A percentile compares a stretch with the other conserved stretches of the same genome.
phyloP scores from a whole-genome alignment of 1,140 invertebrate genomes.

The Armadillidium nasatum region DNA sequence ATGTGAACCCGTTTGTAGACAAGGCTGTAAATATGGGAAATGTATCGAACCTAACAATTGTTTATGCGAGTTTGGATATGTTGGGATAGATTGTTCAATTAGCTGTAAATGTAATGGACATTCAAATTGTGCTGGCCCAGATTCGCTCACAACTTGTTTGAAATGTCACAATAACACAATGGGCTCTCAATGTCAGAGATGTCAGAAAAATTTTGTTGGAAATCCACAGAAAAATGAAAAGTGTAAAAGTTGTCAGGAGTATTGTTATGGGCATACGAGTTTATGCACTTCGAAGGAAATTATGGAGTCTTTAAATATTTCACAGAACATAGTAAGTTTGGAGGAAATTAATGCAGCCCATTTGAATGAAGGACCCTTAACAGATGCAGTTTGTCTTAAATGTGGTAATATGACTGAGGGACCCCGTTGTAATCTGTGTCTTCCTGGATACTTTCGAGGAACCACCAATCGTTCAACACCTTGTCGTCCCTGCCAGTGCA shows the following conservation, averaged over 20 bases:
- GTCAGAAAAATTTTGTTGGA: conserved; percentile 81
- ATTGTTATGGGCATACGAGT: conserved; percentile 82
- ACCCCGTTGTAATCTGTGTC: conserved; percentile 75
- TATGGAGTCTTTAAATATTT: not conserved
- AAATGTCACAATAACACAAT: conserved; percentile 89
- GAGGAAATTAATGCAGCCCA: not conserved
- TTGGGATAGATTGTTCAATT: conserved; percentile 86
- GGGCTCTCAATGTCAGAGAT: conserved; percentile 76
- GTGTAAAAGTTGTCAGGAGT: conserved; percentile 79
- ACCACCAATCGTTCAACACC: conserved; percentile 66
- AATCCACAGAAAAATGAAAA: conserved; percentile 78
- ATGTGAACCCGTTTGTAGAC: conserved; percentile 77
- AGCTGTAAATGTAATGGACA: conserved; percentile 93
- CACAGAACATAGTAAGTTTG: not conserved
- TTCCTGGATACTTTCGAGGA: conserved; percentile 77
- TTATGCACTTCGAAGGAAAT: conserved; percentile 52
- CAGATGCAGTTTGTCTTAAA: conserved; percentile 72
- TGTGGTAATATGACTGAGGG: conserved; percentile 82
- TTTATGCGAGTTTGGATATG: conserved; percentile 88
- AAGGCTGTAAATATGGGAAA: conserved; percentile 81
- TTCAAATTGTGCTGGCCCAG: conserved; percentile 79
- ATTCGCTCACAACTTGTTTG: conserved; percentile 72
- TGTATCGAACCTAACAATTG: conserved; percentile 82
- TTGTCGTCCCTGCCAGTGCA: conserved; percentile 82
- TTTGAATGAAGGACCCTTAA: conserved; percentile 57